Evolutionary conservation across 2,797 vertebrate species (phyloP).

Genomic region (Rhodeus uyekii): DNA sequence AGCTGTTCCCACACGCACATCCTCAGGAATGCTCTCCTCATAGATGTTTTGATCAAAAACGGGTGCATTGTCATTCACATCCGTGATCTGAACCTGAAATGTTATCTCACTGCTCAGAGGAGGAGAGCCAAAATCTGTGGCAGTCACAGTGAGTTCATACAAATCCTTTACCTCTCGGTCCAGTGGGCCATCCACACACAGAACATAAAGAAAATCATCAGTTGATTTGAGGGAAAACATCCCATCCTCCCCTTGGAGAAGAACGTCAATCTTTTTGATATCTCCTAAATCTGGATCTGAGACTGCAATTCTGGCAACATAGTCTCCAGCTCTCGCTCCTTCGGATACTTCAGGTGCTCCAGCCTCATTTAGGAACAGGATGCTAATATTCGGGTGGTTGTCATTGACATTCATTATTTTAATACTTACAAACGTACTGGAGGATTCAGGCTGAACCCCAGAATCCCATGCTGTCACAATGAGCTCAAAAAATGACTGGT

Average conservation of each 20-base stretch:
- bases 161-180: constrained; percentile 82
- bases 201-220: constrained; percentile 80
- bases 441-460: constrained; percentile 83
- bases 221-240: constrained; percentile 79
- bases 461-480: constrained; percentile 84
- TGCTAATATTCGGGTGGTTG: constrained; percentile 82
- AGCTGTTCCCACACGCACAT: constrained; percentile 77
- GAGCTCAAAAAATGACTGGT: constrained; percentile 80
- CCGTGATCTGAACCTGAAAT: constrained; percentile 78
- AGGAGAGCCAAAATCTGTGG: constrained; percentile 81
- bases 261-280: constrained; percentile 62
- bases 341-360: constrained; percentile 83
- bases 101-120: constrained; percentile 74
- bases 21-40: constrained; percentile 77
- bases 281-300: constrained; percentile 82
- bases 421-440: constrained; percentile 81
- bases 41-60: constrained; percentile 77
- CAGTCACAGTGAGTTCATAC: constrained; percentile 80
- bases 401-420: constrained; percentile 89
- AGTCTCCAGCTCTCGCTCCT: constrained; percentile 80
- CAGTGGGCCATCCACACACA: constrained; percentile 81
- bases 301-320: constrained; percentile 86
- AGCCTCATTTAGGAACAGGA: constrained; percentile 86
- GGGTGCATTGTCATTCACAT: constrained; percentile 86
- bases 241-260: constrained; percentile 76